Evolutionary conservation across 1,140 invertebrate species (phyloP).

Genomic region (Euwallacea similis): DNA sequence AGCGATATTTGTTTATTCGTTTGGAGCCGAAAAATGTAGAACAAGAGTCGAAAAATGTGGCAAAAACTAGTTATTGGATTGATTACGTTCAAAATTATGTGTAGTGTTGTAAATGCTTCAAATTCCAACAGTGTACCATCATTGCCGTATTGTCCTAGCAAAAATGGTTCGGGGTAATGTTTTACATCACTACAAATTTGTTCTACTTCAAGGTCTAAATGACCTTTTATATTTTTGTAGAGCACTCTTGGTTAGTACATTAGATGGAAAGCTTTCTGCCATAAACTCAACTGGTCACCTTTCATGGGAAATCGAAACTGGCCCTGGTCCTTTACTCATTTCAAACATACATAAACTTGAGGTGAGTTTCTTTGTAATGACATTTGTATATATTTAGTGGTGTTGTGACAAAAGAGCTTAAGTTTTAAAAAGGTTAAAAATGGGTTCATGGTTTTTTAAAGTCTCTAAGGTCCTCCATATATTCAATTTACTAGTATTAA

Average conservation of each 20-base stretch:
- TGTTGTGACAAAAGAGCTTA: too few species aligned
- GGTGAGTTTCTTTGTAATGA: conserved; percentile 54
- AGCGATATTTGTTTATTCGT: too few species aligned
- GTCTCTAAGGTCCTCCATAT: too few species aligned
- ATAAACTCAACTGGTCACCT: conserved; percentile 72
- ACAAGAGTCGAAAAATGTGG: conserved; percentile 20
- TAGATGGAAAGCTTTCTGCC: conserved; percentile 83
- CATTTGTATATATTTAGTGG: not conserved
- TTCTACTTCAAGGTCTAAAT: not conserved
- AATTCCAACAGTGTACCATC: conserved; percentile 23
- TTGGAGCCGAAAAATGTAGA: conserved; percentile 22
- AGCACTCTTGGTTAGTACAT: conserved; percentile 80
- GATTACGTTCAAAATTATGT: conserved; percentile 30
- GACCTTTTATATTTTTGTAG: conserved; percentile 55
- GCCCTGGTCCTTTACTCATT: conserved; percentile 72
- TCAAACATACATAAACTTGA: conserved; percentile 84
- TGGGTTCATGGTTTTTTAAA: too few species aligned
- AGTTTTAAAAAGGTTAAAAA: too few species aligned
- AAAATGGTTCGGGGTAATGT: conserved; percentile 38
- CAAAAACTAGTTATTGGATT: conserved; percentile 29
- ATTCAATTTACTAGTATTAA: too few species aligned
- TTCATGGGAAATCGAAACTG: conserved; percentile 75
- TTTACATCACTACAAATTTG: conserved; percentile 1
- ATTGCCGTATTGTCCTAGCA: conserved; percentile 39
- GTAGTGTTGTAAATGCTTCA: conserved; percentile 33